Evolutionary conservation across 2,113 vertebrate species (phyloP), one percentile per base, ranked within the genome.

Genomic region (Motacilla alba): DNA sequence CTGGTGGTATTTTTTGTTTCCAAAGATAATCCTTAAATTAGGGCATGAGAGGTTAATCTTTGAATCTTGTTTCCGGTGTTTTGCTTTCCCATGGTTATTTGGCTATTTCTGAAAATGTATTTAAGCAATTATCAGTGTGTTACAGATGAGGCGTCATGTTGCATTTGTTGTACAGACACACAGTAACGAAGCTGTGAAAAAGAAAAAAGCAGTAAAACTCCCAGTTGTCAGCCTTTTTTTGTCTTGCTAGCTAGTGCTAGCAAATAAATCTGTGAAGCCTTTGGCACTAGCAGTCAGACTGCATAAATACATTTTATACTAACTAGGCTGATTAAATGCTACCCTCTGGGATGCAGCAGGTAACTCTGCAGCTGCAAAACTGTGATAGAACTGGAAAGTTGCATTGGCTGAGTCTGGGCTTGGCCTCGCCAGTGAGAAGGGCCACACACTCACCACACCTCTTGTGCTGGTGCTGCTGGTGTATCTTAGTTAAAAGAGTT

Each of bases 241-340:
- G 46, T 83, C 87, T 94, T 87, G 62, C 52, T 86, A 80, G 47
- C 69, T 90, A 55, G 31, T 35, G 47, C 82, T 83, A 82, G 74
- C 39, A 83, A 82, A 81, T 95, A 69, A 87, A 92, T 93, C 55
- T 80, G 18, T 87, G 79, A 75, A 86, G 83, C 80, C 92, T 93
- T 93, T 94, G 89, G 74, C 77, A 75, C 44, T 58, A 66, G 37
- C 78, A 96, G 90, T 97, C 92, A 87, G 59, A 22, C 56, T 90
- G 44, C 52, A 76, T 97, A 58, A 95, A 72, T 82, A 13, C 33
- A n/a, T 89, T 75, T 87, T 50, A 17, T 64, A 49, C 73, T 50
- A 79, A 69, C 52, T 55, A 58, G 55, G 31, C 66, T 82, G 83
- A 81, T 92, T 62, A 94, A 82, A 56, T 76, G 35, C 70, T 85